Evolutionary conservation across 64 coral and sea anemone genomes (phyloP).

Genomic region (Pachyseris speciosa): DNA sequence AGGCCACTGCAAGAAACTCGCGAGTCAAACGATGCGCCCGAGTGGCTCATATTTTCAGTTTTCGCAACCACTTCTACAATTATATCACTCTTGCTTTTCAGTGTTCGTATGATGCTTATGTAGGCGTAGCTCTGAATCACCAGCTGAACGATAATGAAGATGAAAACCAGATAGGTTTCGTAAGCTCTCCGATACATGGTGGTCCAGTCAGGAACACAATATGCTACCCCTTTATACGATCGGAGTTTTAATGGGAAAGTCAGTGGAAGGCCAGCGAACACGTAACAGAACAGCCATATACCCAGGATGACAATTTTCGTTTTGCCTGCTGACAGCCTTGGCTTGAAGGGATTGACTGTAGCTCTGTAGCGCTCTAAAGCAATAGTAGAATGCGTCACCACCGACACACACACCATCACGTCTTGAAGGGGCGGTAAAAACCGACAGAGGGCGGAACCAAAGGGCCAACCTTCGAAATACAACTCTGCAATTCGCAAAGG

Average conservation of each 20-base stretch:
- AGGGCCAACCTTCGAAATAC: slow-evolving; percentile 60
- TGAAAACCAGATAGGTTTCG: slow-evolving; percentile 31
- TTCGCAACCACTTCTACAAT: neutral
- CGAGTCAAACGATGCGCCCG: neutral
- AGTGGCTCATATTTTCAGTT: neutral
- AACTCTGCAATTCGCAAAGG: slow-evolving; percentile 82
- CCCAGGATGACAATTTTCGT: slow-evolving; percentile 54
- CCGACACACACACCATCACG: slow-evolving; percentile 81
- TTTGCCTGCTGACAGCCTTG: slow-evolving; percentile 31
- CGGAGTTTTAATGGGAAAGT: neutral
- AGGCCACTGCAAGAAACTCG: neutral
- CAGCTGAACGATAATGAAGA: slow-evolving; percentile 61
- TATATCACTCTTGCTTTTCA: slow-evolving; percentile 60
- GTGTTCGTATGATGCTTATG: slow-evolving; percentile 6
- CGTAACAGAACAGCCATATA: slow-evolving; percentile 81
- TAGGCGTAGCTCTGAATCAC: slow-evolving; percentile 38
- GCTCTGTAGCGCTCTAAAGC: slow-evolving; percentile 83
- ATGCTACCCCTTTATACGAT: neutral
- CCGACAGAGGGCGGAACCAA: slow-evolving; percentile 76
- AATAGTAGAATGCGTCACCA: slow-evolving; percentile 78
- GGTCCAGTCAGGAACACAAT: slow-evolving; percentile 37
- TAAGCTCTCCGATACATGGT: slow-evolving; percentile 43
- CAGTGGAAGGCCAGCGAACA: slow-evolving; percentile 61
- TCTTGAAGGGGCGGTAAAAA: slow-evolving; percentile 80
- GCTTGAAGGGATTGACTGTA: slow-evolving; percentile 74